phyloP scores from a whole-genome alignment of 2,797 vertebrate genomes.

The Triplophysa yarkandensis region DNA sequence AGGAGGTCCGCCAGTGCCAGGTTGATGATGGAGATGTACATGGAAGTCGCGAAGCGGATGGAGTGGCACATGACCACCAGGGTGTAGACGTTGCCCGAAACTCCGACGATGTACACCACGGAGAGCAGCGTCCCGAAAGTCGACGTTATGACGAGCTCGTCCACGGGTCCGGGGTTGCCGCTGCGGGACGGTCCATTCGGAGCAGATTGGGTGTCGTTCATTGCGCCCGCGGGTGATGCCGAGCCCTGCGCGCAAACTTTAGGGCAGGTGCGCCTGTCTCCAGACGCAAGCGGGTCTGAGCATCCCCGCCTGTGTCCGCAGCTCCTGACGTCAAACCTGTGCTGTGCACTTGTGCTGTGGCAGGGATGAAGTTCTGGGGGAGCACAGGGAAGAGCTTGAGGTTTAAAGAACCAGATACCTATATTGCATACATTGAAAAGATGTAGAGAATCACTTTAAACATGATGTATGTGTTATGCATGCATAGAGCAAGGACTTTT shows the following conservation, averaged over 20 bases:
- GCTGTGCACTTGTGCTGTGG: background rate
- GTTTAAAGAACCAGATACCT: too few species aligned
- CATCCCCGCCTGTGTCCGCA: constrained; percentile 25
- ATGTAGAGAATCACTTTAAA: too few species aligned
- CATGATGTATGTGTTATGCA: too few species aligned
- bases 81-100: constrained; percentile 88
- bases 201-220: constrained; percentile 71
- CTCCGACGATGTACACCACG: constrained; percentile 83
- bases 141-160: constrained; percentile 81
- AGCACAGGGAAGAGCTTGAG: too few species aligned
- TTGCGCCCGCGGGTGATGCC: constrained; percentile 45
- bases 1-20: constrained; percentile 89
- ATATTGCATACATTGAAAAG: too few species aligned
- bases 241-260: constrained; percentile 36
- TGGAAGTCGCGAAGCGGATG: constrained; percentile 84
- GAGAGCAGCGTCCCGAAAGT: constrained; percentile 87
- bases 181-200: constrained; percentile 55
- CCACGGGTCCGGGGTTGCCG: constrained; percentile 64
- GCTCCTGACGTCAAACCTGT: constrained; percentile 54
- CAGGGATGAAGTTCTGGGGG: too few species aligned
- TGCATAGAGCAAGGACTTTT: too few species aligned
- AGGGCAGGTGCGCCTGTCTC: constrained; percentile 43
- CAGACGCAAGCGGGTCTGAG: constrained; percentile 30
- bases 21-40: constrained; percentile 92
- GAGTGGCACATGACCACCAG: constrained; percentile 89